phyloP scores from a whole-genome alignment of 2,113 vertebrate species.

The Phalacrocorax pelagicus region DNA sequence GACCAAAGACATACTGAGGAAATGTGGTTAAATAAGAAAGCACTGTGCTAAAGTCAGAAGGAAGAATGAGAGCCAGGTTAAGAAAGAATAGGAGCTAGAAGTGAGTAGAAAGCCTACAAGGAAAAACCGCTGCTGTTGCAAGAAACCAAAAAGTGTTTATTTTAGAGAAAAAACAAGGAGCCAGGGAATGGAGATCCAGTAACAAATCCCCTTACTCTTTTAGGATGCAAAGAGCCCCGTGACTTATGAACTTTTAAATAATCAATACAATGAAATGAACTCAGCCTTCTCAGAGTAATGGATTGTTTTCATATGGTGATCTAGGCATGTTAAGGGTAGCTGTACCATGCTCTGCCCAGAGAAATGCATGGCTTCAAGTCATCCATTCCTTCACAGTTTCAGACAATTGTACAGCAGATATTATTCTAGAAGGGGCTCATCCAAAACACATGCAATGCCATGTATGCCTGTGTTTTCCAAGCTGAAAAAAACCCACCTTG shows the following conservation, averaged over 20 bases:
- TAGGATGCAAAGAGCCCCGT: not conserved
- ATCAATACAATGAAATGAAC: not conserved
- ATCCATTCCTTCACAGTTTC: not conserved
- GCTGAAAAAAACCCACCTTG: not conserved
- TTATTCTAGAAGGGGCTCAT: not conserved
- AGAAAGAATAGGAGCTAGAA: not conserved
- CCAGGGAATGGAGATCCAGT: not conserved
- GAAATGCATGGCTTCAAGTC: not conserved
- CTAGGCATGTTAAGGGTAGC: rapidly evolving
- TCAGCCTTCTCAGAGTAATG: not conserved
- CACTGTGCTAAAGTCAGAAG: not conserved
- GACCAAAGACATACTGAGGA: not conserved
- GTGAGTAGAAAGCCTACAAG: not conserved
- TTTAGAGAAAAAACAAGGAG: not conserved
- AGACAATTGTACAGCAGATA: not conserved
- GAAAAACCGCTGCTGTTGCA: not conserved
- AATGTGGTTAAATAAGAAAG: constrained; percentile 8
- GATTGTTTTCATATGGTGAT: not conserved
- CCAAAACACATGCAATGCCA: not conserved
- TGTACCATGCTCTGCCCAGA: not conserved
- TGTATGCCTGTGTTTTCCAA: not conserved
- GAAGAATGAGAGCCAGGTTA: not conserved
- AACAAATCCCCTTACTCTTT: not conserved
- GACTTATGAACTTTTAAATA: not conserved
- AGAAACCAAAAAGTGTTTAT: not conserved